Evolutionary conservation across 2,888 invertebrate species (phyloP), one percentile per base, ranked within the genome.

Genomic region (Epirrhoe tristata): DNA sequence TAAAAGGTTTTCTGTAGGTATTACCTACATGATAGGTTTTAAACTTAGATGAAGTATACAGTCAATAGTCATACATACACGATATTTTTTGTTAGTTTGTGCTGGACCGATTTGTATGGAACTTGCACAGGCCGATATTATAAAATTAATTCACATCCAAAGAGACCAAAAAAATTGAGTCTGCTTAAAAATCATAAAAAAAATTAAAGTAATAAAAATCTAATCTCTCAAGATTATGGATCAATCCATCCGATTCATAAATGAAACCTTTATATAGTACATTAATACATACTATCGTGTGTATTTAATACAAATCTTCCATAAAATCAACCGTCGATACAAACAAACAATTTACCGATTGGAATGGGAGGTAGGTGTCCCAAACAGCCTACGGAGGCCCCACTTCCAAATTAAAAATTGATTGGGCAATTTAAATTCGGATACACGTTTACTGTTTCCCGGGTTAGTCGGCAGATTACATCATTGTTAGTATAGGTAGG

Each of bases 391-490:
- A 73, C 62, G 74, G 53, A 53, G 65, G 66, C 78, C 79, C 81
- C 50, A 82, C 82, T 81, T 79, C 81, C 75, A 88, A 88, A 89
- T 90, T 87, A 89, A 89, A 90, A 90, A 87, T 86, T 89, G 88
- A 90, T 90, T 83, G 81, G 88, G 77, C 81, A 85, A 87, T 90
- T 90, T 90, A 88, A 89, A 90, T 90, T 89, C 89, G 80, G 80
- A 81, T 88, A 85, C 90, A 90, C 89, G 90, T 80, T 78, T 80
- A 77, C 73, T 78, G 81, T 74, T 83, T 83, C 78, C 83, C 81
- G 80, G 80, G 66, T 58, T n/a, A 32, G 58, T 31, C 39, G 39
- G 16, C 51, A 64, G 67, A 61, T 64, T 61, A 61, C 34, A 31
- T 54, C 32, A 58, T 53, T 56, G 67, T 63, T 55, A 16, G 54